These are phyloP conservation scores for Gasterosteus aculeatus DNA, from an alignment of 2,113 vertebrate species.

Conservation along the genomic window DNA sequence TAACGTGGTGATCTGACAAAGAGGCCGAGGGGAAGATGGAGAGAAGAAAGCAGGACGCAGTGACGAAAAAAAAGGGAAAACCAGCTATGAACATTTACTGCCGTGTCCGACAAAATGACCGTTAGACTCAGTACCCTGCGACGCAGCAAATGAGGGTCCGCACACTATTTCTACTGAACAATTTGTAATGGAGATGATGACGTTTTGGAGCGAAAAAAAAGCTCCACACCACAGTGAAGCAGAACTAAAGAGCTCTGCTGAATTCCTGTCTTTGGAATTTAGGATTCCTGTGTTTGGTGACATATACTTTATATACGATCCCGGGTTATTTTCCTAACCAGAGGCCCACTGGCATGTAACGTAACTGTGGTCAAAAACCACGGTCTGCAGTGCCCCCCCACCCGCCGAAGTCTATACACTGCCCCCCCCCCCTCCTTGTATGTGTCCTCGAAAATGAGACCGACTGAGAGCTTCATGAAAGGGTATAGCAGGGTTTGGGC, in stretches of 20 bases:
- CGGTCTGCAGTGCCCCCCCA: constrained; percentile 34
- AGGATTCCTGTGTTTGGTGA: constrained; percentile 50
- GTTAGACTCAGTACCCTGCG: constrained; percentile 25
- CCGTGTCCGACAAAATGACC: too few relatives aligned
- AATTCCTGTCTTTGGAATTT: constrained; percentile 59
- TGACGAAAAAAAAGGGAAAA: too few relatives aligned
- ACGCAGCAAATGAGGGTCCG: constrained; percentile 24
- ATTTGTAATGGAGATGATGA: constrained; percentile 58
- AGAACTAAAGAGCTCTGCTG: constrained; percentile 42
- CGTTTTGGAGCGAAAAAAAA: constrained; percentile 39
- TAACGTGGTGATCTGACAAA: constrained; percentile 21
- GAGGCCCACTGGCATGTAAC: constrained; percentile 57
- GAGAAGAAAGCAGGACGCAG: constrained; percentile 30
- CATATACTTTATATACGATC: constrained; percentile 65
- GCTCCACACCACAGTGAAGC: constrained; percentile 37
- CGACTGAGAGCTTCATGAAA: constrained; percentile 40
- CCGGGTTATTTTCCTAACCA: constrained; percentile 68
- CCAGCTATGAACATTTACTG: too few relatives aligned
- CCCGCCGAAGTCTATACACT: constrained; percentile 1
- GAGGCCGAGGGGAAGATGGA: constrained; percentile 33
- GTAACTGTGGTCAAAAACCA: constrained; percentile 59
- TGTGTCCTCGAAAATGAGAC: constrained; percentile 32
- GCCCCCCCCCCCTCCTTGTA: constrained; percentile 11
- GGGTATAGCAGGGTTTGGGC: constrained; percentile 58
- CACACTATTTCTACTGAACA: constrained; percentile 35